phyloP scores from a whole-genome alignment of 2,888 invertebrate genomes.

The Agrochola macilenta region DNA sequence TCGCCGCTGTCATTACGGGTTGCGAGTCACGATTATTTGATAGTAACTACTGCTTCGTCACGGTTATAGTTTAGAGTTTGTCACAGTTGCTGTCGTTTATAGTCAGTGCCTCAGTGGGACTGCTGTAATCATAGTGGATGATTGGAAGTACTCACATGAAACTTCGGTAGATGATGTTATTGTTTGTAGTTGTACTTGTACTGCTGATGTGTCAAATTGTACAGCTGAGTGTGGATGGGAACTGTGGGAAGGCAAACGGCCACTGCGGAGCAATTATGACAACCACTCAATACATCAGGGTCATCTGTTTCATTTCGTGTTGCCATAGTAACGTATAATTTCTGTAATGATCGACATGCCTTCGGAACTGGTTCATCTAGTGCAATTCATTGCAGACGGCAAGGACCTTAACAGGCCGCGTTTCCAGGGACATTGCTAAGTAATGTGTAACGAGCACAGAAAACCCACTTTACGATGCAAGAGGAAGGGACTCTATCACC shows the following conservation, averaged over 20 bases:
- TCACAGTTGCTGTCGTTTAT: neutral
- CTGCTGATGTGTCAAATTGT: neutral
- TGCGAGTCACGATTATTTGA: neutral
- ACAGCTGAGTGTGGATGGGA: no score
- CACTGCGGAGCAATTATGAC: neutral
- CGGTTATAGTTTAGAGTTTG: slow-evolving; percentile 16
- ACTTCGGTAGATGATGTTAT: neutral
- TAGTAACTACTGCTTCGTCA: slow-evolving; percentile 22
- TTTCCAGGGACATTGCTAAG: neutral
- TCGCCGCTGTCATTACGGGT: slow-evolving; percentile 7
- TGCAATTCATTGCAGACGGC: slow-evolving; percentile 23
- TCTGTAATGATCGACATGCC: slow-evolving; percentile 6
- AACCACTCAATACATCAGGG: neutral
- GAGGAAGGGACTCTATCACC: neutral
- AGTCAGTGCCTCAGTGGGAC: neutral
- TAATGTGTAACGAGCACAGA: neutral
- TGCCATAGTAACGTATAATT: slow-evolving; percentile 13
- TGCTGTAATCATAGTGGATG: neutral
- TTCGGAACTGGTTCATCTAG: slow-evolving; percentile 14
- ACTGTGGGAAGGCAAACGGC: neutral
- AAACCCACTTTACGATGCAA: neutral
- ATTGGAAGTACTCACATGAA: neutral
- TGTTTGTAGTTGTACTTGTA: neutral
- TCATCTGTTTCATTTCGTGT: slow-evolving; percentile 4
- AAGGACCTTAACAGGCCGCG: slow-evolving; percentile 1